Base-by-base conservation (phyloP, 2,888 invertebrate genomes). In the Augiades crinisus region DNA sequence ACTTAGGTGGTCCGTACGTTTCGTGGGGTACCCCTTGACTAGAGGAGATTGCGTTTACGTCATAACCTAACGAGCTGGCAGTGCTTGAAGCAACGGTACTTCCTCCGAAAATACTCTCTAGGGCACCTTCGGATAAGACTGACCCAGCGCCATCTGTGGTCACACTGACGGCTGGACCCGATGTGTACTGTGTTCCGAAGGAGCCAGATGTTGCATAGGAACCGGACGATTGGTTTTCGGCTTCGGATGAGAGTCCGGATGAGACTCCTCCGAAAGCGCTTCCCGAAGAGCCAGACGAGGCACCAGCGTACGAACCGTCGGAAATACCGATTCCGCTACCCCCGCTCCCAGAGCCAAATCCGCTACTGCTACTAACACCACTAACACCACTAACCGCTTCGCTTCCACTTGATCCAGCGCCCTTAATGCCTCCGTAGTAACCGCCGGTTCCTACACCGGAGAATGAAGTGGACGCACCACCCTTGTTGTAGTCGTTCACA, bases 11-110 rank as follows among this genome's bases (percentile, higher is more conserved):
- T 60, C 88, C 88, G 54, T 88, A 89, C 22, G 76, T 72, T 76
- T 84, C 80, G 55, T 87, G 81, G 41, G 89, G 88, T 37, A 87
- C 63, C 46, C 85, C 83, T 64, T 87, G 88, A 75, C 77, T 81
- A 72, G 83, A 75, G 38, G 81, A 70, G 51, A 84, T 65, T n/a
- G 67, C 58, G 58, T 66, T 75, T 31, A 63, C 41, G 8, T 72
- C 72, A 45, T 62, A 77, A 43, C 56, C 55, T 30, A 46, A 51
- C 12, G 49, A 52, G 27, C 56, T 59, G 19, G 53, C 55, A 17
- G 57, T 59, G 37, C 57, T 60, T 8, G 59, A 58, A n/a, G 58
- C 56, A 10, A 54, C n/a, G 3, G 45, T 54, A 17, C 14, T 2
- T 7, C 21, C 21, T 2, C 47, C 47, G 10, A 47, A 47, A 31